A percentile compares a stretch with the other conserved stretches of the same genome.
Evolutionary conservation across 1,140 invertebrate species (phyloP).

Genomic region (Dufourea novaeangliae): DNA sequence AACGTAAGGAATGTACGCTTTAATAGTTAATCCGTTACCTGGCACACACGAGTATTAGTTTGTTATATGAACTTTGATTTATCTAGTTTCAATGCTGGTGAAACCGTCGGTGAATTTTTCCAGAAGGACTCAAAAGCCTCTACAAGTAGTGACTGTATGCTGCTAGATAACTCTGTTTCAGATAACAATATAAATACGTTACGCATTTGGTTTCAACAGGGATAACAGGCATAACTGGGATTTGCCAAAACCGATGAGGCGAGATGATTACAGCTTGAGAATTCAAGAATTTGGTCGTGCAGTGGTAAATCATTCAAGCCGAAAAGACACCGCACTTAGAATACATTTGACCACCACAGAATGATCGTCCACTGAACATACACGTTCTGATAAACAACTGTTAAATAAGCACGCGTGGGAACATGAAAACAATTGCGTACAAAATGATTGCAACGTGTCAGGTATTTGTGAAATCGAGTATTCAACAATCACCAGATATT

Average conservation of each 20-base stretch:
- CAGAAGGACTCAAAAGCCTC: no score
- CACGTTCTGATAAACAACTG: conserved; percentile 46
- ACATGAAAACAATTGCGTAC: conserved; percentile 50
- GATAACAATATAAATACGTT: background rate
- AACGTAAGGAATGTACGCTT: no score
- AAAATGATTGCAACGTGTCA: conserved; percentile 35
- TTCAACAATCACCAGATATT: conserved; percentile 52
- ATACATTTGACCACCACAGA: conserved; percentile 86
- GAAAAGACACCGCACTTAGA: conserved; percentile 88
- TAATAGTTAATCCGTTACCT: no score
- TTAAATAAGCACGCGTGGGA: conserved; percentile 44
- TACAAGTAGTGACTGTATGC: no score
- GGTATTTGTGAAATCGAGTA: conserved; percentile 41
- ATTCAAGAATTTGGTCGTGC: conserved; percentile 83
- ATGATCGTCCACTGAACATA: conserved; percentile 66
- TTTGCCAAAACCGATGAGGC: conserved; percentile 82
- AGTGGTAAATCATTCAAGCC: conserved; percentile 44
- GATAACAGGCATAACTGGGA: conserved; percentile 86
- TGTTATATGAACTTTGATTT: no score
- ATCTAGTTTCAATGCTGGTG: no score
- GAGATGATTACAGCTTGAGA: conserved; percentile 84
- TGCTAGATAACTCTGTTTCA: no score
- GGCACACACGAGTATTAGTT: no score
- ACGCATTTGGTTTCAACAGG: conserved; percentile 78
- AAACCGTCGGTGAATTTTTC: no score